Conservation (phyloP, 2,888 invertebrate species). For the Cosmorhoe ocellata region DNA sequence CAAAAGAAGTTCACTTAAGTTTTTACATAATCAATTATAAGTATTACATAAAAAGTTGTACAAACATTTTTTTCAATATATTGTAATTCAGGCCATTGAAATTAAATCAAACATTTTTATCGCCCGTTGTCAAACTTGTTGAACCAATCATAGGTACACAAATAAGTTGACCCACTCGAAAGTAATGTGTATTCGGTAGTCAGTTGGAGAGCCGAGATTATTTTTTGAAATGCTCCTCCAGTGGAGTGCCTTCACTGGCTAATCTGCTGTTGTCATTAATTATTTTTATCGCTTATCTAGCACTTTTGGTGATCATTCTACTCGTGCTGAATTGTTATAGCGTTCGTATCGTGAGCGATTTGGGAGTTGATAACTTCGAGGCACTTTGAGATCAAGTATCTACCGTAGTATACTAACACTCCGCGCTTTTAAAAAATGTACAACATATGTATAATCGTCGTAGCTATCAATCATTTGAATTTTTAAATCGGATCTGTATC, state of each 20-base stretch:
- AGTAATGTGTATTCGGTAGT: slow-evolving; percentile 72
- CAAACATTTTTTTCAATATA: too few species aligned
- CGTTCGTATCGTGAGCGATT: slow-evolving; percentile 48
- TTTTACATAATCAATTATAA: too few species aligned
- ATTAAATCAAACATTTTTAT: slow-evolving; percentile 29
- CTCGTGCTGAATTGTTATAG: slow-evolving; percentile 58
- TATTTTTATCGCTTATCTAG: slow-evolving; percentile 81
- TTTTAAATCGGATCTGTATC: too few species aligned
- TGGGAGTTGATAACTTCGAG: slow-evolving; percentile 24
- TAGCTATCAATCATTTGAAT: too few species aligned
- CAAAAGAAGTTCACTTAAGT: too few species aligned
- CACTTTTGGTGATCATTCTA: slow-evolving; percentile 70
- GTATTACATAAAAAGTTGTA: too few species aligned
- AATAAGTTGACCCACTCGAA: slow-evolving; percentile 77
- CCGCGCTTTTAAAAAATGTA: too few species aligned
- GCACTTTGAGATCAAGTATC: slow-evolving; percentile 8
- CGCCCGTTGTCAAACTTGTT: slow-evolving; percentile 42
- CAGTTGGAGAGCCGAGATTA: slow-evolving; percentile 76
- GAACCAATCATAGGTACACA: slow-evolving; percentile 67
- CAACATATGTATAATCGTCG: too few species aligned
- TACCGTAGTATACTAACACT: too few species aligned
- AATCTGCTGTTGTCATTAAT: slow-evolving; percentile 80
- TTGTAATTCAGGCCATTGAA: not conserved
- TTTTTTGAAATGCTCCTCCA: slow-evolving; percentile 80
- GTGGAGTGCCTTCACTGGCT: slow-evolving; percentile 73